Percentiles rank a stretch among this genome's conserved stretches.
Evolutionary conservation across 2,888 invertebrate species (phyloP).

Genomic region (Geotrupes spiniger): DNA sequence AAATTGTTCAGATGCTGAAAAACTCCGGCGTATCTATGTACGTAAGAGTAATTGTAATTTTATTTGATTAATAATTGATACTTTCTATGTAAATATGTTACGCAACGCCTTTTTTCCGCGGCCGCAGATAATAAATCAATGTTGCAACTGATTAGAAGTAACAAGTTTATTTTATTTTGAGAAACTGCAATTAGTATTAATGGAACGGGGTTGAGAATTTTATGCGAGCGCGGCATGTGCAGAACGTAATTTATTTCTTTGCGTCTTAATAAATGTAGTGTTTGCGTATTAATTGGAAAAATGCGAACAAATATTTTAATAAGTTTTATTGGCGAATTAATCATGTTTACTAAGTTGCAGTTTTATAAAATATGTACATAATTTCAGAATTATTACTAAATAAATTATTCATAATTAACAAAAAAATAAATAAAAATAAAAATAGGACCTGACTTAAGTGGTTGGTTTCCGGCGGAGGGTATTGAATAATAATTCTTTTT

Average conservation of each 20-base stretch:
- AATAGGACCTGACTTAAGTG: too few species aligned
- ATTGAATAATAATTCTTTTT: too few species aligned
- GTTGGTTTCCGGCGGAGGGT: too few species aligned
- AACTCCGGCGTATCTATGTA: background rate
- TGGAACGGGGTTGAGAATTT: constrained; percentile 4
- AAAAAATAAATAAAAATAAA: too few species aligned
- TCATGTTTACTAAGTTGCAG: too few species aligned
- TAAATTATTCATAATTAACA: too few species aligned
- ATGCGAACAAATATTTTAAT: too few species aligned
- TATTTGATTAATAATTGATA: constrained; percentile 3
- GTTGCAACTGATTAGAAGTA: constrained; percentile 5
- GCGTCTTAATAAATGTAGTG: too few species aligned
- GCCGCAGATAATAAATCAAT: constrained; percentile 5
- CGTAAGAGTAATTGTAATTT: constrained; percentile 4
- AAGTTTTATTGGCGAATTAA: too few species aligned
- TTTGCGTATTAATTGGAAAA: too few species aligned
- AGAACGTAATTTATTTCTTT: background rate
- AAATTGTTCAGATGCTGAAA: background rate
- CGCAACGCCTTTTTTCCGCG: background rate
- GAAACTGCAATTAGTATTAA: constrained; percentile 5
- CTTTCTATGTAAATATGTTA: constrained; percentile 4
- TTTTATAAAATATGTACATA: too few species aligned
- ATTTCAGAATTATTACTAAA: too few species aligned
- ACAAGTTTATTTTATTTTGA: constrained; percentile 2
- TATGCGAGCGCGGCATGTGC: background rate